Conservation (phyloP, 1,140 invertebrate genomes). For the Radopholus similis region DNA sequence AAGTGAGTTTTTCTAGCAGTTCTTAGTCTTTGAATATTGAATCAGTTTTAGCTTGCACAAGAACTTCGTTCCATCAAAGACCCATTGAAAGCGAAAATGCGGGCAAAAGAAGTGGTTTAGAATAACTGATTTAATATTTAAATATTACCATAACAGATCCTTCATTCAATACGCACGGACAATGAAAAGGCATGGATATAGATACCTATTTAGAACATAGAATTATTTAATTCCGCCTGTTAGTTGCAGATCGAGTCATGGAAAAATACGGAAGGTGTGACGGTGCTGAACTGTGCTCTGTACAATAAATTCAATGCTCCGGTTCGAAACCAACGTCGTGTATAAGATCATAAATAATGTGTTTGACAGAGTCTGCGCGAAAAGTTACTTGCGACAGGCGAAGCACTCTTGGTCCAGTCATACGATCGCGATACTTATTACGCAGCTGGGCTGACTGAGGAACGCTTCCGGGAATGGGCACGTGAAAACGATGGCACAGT, state of each 20-base stretch:
- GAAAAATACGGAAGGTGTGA: constrained; percentile 35
- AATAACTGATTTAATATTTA: not conserved
- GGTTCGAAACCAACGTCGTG: not conserved
- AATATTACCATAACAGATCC: not conserved
- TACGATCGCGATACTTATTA: constrained; percentile 38
- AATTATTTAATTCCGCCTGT: not conserved
- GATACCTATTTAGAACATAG: too few relatives aligned
- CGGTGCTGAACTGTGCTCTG: constrained; percentile 33
- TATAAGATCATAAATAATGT: not conserved
- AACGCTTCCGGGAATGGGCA: constrained; percentile 33
- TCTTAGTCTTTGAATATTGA: not conserved
- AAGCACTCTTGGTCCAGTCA: constrained; percentile 35
- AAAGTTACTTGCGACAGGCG: constrained; percentile 34
- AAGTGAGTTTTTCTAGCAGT: constrained; percentile 4
- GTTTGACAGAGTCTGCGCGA: constrained; percentile 32
- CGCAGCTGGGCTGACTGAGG: constrained; percentile 26
- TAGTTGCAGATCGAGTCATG: constrained; percentile 30
- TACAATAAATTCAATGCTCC: constrained; percentile 22
- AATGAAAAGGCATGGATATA: too few relatives aligned
- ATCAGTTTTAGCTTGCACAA: not conserved
- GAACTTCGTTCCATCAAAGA: constrained; percentile 28
- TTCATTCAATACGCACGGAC: too few relatives aligned
- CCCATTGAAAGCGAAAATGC: constrained; percentile 29
- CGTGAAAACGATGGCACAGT: constrained; percentile 37
- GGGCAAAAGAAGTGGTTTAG: not conserved